Evolutionary conservation across 2,113 vertebrate genomes (phyloP).

Genomic region (Neogobius melanostomus): DNA sequence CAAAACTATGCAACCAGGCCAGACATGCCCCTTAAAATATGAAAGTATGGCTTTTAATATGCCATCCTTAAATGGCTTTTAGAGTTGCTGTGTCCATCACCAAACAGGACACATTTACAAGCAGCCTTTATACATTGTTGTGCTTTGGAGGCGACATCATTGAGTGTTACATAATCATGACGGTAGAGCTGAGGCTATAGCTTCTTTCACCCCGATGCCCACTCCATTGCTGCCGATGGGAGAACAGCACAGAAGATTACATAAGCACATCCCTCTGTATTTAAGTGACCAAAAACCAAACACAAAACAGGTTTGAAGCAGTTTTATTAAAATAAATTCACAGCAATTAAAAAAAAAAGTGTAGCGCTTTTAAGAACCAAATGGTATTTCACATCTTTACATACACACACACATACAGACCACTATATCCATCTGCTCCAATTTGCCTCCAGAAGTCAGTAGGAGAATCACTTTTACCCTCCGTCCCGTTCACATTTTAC

Average conservation of each 20-base stretch:
- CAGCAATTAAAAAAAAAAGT: constrained; percentile 47
- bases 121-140: not conserved
- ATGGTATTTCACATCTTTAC: constrained; percentile 38
- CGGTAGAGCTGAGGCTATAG: not conserved
- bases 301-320: constrained; percentile 38
- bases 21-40: too few relatives aligned
- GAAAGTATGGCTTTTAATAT: too few relatives aligned
- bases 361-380: constrained; percentile 41
- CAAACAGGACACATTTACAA: not conserved
- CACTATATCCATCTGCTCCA: constrained; percentile 36
- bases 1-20: too few relatives aligned
- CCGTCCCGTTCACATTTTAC: constrained; percentile 22
- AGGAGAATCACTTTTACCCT: constrained; percentile 15
- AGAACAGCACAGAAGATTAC: not conserved
- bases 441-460: not conserved
- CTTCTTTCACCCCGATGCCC: not conserved
- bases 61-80: too few relatives aligned
- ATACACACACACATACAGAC: constrained; percentile 30
- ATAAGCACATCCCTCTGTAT: not conserved
- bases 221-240: not conserved
- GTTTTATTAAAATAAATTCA: constrained; percentile 64
- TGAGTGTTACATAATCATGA: not conserved
- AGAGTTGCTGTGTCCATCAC: not conserved
- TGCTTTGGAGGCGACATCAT: not conserved
- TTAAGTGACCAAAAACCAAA: constrained; percentile 4